Base-by-base conservation (phyloP, 2,888 invertebrate species). In the Dynastes maya region DNA sequence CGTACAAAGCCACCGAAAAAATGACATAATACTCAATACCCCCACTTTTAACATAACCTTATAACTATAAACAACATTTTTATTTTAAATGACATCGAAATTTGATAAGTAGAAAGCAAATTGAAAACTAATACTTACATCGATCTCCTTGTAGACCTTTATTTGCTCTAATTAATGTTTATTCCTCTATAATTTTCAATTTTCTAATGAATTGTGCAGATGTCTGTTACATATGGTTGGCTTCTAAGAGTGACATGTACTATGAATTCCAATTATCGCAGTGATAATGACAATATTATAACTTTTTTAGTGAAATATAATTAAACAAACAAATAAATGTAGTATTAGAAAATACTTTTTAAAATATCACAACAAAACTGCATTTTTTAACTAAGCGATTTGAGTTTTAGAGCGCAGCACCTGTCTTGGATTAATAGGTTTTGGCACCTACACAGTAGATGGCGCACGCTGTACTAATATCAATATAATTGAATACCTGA, bases 11-110 rank as follows among this genome's bases (percentile, higher is more conserved):
- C 22, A 11, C 61, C 16, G 22, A 72, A 58, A 72, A 58, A 58
- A 45, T 72, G 72, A 72, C 71, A 71, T 29, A 32, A 58, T 58
- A 58, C 13, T 16, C 16, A 6, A 70, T 51, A 70, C 13, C 58
- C 72, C 71, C 72, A 40, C 72, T 58, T 72, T 37, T 22, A 58
- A 72, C 61, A 72, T 72, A 72, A 72, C 72, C 72, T 72, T 22
- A 58, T 51, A 13, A 27, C 4, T 11, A 53, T 40, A 72, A 58
- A 71, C 55, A 51, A 2, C 0, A 11, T 45, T 11, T 29, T 55
- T 55, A 55, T 68, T 49, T 2, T 22, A 40, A 58, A 40, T 67
- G 9, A 40, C 16, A 72, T 1, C 16, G 58, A 72, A 72, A 72
- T 22, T 71, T 40, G 9, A 37, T 37, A 40, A 16, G 9, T 32